Evolutionary conservation across 1,140 invertebrate species (phyloP).

Genomic region (Heliconius melpomene): DNA sequence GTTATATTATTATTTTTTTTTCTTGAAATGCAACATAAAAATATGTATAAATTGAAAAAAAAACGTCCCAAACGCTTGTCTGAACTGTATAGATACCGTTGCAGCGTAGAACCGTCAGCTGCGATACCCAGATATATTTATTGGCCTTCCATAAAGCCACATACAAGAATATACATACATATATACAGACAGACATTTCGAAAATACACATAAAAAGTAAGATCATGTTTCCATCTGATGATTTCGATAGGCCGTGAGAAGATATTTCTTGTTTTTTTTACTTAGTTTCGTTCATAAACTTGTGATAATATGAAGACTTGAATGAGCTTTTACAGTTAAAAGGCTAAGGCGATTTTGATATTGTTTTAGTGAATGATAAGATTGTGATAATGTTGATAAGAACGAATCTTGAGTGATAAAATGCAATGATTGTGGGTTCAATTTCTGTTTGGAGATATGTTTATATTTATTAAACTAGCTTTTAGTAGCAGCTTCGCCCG

Average conservation of each 20-base stretch:
- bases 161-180: conserved; percentile 34
- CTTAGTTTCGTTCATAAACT: conserved; percentile 13
- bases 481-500: too few relatives aligned
- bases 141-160: conserved; percentile 50
- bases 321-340: conserved; percentile 6
- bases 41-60: conserved; percentile 7
- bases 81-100: conserved; percentile 50
- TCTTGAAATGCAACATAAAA: too few relatives aligned
- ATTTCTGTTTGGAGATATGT: too few relatives aligned
- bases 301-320: conserved; percentile 2
- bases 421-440: too few relatives aligned
- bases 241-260: conserved; percentile 36
- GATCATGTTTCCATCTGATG: conserved; percentile 43
- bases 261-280: conserved; percentile 19
- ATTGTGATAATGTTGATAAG: not conserved
- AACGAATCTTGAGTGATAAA: not conserved
- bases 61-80: conserved; percentile 40
- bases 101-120: conserved; percentile 60
- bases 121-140: conserved; percentile 57
- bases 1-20: too few relatives aligned
- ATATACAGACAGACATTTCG: not conserved
- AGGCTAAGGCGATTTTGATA: not conserved
- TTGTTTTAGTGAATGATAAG: conserved; percentile 5
- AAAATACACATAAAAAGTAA: conserved; percentile 47
- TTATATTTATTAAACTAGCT: too few relatives aligned